These are phyloP conservation scores for Baronia brevicornis DNA, from an alignment of 2,888 invertebrate genomes.

Conservation along the genomic window DNA sequence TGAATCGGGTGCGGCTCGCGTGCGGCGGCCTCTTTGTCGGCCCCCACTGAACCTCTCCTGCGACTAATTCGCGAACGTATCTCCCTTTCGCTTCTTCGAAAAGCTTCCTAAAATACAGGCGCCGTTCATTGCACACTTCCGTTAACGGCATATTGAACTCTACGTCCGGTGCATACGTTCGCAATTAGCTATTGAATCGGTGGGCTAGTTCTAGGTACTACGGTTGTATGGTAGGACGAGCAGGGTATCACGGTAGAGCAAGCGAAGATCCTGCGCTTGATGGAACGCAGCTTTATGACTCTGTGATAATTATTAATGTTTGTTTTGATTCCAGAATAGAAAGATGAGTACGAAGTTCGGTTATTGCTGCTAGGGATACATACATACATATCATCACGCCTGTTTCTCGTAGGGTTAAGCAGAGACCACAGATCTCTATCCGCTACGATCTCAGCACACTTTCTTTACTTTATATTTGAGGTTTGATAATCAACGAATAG, in stretches of 20 bases:
- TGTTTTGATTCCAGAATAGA: no score
- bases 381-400: no score
- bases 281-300: conserved; percentile 36
- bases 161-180: conserved; percentile 34
- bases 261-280: conserved; percentile 68
- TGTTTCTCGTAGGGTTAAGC: no score
- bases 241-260: conserved; percentile 63
- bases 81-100: conserved; percentile 61
- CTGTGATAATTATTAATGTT: conserved; percentile 1
- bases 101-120: conserved; percentile 70
- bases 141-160: conserved; percentile 37
- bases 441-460: no score
- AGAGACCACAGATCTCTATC: no score
- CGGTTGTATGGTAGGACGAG: no score
- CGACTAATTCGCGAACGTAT: conserved; percentile 51
- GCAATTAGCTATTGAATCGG: conserved; percentile 25
- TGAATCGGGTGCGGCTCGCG: conserved; percentile 69
- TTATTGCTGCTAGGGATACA: no score
- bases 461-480: no score
- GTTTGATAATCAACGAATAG: no score
- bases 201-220: conserved; percentile 44
- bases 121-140: conserved; percentile 38
- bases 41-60: conserved; percentile 37
- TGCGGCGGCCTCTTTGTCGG: conserved; percentile 72
- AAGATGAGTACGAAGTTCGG: no score